A percentile compares a stretch with the other conserved stretches of the same genome.
Evolutionary conservation across 1,140 invertebrate species (phyloP).

Genomic region (Conus ventricosus): DNA sequence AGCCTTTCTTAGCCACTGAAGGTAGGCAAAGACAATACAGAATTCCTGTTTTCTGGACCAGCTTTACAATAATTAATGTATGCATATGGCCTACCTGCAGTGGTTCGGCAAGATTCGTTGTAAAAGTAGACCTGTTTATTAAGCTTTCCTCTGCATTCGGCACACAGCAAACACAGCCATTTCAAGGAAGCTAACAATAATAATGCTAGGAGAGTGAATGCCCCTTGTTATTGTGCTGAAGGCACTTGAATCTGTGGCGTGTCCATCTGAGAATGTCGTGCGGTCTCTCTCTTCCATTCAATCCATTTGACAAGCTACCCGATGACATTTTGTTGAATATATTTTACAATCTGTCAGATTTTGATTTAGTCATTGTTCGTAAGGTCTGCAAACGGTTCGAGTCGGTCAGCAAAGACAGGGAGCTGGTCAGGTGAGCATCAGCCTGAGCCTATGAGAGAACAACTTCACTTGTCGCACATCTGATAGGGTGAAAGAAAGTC

Average conservation of each 20-base stretch:
- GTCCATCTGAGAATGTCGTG: neutral
- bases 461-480: too few species aligned
- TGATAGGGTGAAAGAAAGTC: too few species aligned
- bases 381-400: conserved; percentile 46
- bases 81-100: too few species aligned
- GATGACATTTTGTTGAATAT: conserved; percentile 51
- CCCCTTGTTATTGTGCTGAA: neutral
- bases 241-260: neutral
- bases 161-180: neutral
- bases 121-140: too few species aligned
- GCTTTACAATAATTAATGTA: too few species aligned
- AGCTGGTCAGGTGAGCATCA: conserved; percentile 41
- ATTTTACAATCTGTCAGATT: conserved; percentile 38
- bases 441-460: too few species aligned
- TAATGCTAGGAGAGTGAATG: neutral
- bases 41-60: too few species aligned
- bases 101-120: too few species aligned
- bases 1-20: too few species aligned
- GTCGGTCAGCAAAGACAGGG: conserved; percentile 46
- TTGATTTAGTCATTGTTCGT: conserved; percentile 38
- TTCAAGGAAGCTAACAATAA: neutral
- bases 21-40: too few species aligned
- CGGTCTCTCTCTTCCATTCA: neutral
- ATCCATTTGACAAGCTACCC: conserved; percentile 42
- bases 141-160: too few species aligned